These are phyloP conservation scores for Cyanistes caeruleus DNA, from an alignment of 2,113 vertebrate genomes.

Conservation along the genomic window DNA sequence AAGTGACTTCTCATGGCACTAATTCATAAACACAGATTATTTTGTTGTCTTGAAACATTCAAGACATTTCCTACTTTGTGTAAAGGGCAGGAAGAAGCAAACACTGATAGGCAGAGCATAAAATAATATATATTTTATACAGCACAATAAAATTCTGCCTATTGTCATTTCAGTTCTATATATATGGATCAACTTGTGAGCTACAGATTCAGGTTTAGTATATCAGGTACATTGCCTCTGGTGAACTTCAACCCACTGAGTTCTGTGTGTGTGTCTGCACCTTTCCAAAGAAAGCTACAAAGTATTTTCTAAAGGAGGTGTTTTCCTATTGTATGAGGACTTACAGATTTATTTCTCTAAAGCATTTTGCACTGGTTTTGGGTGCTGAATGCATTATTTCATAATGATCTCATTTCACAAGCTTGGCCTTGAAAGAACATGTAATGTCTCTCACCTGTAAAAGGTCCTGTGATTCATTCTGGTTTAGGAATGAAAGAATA, in stretches of 20 bases:
- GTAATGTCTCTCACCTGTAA: not conserved
- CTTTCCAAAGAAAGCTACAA: not conserved
- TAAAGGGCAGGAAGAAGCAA: not conserved
- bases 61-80: not conserved
- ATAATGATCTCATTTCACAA: not conserved
- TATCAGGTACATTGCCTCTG: not conserved
- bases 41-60: not conserved
- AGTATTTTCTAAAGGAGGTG: not conserved
- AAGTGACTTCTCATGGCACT: not conserved
- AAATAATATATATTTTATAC: not conserved
- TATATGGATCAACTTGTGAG: not conserved
- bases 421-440: not conserved
- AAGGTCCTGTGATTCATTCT: not conserved
- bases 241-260: rapidly evolving
- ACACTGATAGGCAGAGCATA: not conserved
- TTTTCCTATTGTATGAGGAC: not conserved
- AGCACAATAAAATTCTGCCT: not conserved
- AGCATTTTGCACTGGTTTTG: not conserved
- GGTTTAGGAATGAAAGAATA: not conserved
- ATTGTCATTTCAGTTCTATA: not conserved
- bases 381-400: not conserved
- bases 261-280: not conserved
- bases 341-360: not conserved
- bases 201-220: not conserved
- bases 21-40: not conserved